These are phyloP conservation scores for Chiropotes sagulatus DNA, from an alignment of 2,797 vertebrate genomes.

Conservation along the genomic window DNA sequence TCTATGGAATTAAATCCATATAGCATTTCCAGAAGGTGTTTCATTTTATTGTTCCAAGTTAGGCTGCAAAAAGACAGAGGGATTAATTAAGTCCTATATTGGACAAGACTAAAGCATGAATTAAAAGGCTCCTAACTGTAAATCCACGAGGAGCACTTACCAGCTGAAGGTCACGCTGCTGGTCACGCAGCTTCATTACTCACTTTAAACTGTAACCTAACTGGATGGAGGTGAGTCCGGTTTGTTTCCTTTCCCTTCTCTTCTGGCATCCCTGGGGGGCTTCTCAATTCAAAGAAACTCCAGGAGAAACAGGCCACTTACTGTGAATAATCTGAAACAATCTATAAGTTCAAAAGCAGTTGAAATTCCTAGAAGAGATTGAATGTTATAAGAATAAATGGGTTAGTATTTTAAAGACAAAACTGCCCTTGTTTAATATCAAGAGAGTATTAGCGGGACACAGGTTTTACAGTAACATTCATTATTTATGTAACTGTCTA, in stretches of 20 bases:
- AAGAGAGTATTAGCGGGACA: background rate
- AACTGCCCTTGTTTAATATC: slow-evolving; percentile 69
- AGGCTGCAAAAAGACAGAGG: slow-evolving; percentile 34
- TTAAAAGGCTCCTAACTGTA: slow-evolving; percentile 46
- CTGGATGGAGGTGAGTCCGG: slow-evolving; percentile 18
- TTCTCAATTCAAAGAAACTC: slow-evolving; percentile 76
- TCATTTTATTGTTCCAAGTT: background rate
- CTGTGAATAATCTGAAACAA: slow-evolving; percentile 74
- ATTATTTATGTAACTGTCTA: slow-evolving; percentile 51
- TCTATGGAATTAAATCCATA: background rate
- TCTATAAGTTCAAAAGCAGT: slow-evolving; percentile 74
- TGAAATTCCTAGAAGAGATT: slow-evolving; percentile 72
- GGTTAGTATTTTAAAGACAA: slow-evolving; percentile 74
- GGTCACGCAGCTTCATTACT: slow-evolving; percentile 54
- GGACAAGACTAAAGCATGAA: slow-evolving; percentile 20
- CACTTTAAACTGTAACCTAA: slow-evolving; percentile 61
- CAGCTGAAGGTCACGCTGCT: slow-evolving; percentile 57
- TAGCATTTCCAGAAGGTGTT: background rate
- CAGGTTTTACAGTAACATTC: slow-evolving; percentile 45
- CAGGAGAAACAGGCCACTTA: slow-evolving; percentile 69
- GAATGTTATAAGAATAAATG: slow-evolving; percentile 65
- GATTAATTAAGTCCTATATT: slow-evolving; percentile 37
- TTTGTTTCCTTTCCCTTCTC: slow-evolving; percentile 60
- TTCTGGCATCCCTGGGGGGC: slow-evolving; percentile 55
- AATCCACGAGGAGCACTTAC: slow-evolving; percentile 40